A percentile compares a stretch with the other conserved stretches of the same genome.
Evolutionary conservation across 2,888 invertebrate genomes (phyloP).

Genomic region (Drepana falcataria): DNA sequence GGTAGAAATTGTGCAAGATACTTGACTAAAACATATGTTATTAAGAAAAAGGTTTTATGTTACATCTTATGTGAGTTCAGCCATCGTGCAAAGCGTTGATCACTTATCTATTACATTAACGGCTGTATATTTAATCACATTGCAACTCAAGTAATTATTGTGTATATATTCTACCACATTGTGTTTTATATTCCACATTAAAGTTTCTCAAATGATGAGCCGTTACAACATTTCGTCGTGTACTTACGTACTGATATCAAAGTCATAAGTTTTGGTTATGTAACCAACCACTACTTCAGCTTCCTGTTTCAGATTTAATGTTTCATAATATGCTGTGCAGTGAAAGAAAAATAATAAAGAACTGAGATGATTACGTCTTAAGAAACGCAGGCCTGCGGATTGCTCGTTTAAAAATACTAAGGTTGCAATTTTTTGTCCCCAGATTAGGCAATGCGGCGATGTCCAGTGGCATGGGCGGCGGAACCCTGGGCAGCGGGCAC

Average conservation of each 20-base stretch:
- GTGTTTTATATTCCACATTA: conserved; percentile 17
- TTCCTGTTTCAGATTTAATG: conserved; percentile 1
- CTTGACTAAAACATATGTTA: background rate
- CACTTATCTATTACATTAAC: too few relatives aligned
- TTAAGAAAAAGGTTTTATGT: background rate
- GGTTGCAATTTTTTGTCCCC: conserved; percentile 27
- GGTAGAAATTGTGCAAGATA: conserved; percentile 5
- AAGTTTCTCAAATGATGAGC: conserved; percentile 7
- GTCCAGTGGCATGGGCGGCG: conserved; percentile 80
- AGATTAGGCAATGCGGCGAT: conserved; percentile 77
- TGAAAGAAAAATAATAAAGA: too few relatives aligned
- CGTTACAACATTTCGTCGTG: too few relatives aligned
- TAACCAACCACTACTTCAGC: conserved; percentile 3
- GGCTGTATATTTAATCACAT: too few relatives aligned
- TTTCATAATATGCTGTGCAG: background rate
- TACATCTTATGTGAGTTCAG: background rate
- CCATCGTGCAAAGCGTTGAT: background rate
- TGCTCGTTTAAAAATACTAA: background rate
- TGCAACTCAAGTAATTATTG: too few relatives aligned
- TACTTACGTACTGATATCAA: background rate
- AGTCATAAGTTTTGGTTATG: conserved; percentile 13
- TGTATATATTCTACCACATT: conserved; percentile 8
- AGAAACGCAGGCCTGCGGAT: too few relatives aligned
- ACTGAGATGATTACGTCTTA: too few relatives aligned
- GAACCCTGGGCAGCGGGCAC: conserved; percentile 81